A percentile compares a stretch with the other conserved stretches of the same genome.
These are phyloP conservation scores for Micrasema minimum DNA, from an alignment of 1,140 invertebrate species.

Conservation along the genomic window DNA sequence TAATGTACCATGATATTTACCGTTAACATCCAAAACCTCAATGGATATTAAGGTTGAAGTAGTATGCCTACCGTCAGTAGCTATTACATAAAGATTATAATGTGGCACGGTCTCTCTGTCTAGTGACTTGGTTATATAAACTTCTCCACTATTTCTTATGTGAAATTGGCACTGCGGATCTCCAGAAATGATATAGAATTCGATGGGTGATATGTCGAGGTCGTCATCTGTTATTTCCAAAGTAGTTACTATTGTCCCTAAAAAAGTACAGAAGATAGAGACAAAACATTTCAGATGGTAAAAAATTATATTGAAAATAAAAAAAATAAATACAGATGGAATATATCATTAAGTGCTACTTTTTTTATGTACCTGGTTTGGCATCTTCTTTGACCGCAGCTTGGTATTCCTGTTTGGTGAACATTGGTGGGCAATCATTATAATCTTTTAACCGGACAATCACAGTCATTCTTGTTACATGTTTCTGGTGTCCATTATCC, in stretches of 20 bases:
- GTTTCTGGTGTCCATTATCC: constrained; percentile 83
- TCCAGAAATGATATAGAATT: constrained; percentile 77
- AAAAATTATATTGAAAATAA: too few relatives aligned
- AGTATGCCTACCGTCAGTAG: constrained; percentile 82
- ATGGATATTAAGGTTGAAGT: constrained; percentile 75
- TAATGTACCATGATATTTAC: too few relatives aligned
- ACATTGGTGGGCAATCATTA: constrained; percentile 84
- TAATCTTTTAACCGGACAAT: constrained; percentile 79
- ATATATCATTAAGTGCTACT: neutral
- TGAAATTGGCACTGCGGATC: constrained; percentile 78
- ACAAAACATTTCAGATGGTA: neutral
- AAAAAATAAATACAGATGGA: neutral
- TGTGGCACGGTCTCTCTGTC: constrained; percentile 75
- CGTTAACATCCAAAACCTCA: constrained; percentile 84
- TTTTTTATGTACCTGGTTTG: constrained; percentile 60
- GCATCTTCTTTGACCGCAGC: constrained; percentile 78
- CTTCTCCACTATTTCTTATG: constrained; percentile 76
- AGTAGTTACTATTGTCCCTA: constrained; percentile 75
- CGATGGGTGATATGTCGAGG: constrained; percentile 68
- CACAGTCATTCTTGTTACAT: constrained; percentile 75
- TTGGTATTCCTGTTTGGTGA: constrained; percentile 74
- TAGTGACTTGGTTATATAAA: constrained; percentile 76
- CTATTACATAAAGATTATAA: constrained; percentile 77
- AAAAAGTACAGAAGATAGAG: constrained; percentile 22
- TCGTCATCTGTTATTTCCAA: constrained; percentile 76